Evolutionary conservation across 2,797 vertebrate genomes (phyloP).

Genomic region (Darevskia mixta): DNA sequence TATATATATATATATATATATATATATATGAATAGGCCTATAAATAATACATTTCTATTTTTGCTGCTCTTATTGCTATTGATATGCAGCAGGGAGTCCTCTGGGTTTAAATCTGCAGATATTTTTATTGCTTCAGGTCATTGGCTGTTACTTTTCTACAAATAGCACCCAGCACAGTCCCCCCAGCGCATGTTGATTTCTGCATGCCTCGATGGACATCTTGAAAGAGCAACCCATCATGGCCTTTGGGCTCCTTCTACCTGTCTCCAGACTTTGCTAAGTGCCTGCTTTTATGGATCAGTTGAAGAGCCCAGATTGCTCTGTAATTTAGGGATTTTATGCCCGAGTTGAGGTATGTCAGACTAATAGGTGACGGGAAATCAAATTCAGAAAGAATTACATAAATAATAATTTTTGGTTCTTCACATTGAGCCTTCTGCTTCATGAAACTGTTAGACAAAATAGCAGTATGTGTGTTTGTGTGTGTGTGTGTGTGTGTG

Average conservation of each 20-base stretch:
- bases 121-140: constrained; percentile 70
- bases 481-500: too few relatives aligned
- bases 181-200: constrained; percentile 69
- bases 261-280: constrained; percentile 71
- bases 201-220: constrained; percentile 65
- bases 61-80: constrained; percentile 68
- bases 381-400: constrained; percentile 23
- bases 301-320: constrained; percentile 60
- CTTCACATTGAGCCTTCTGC: constrained; percentile 27
- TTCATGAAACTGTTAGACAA: constrained; percentile 39
- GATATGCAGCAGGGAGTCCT: constrained; percentile 70
- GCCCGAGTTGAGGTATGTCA: constrained; percentile 59
- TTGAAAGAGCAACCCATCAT: constrained; percentile 46
- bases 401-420: constrained; percentile 31
- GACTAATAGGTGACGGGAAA: constrained; percentile 47
- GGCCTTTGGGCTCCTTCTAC: constrained; percentile 58
- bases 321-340: constrained; percentile 75
- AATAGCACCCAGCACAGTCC: constrained; percentile 49
- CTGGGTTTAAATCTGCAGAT: constrained; percentile 71
- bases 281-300: constrained; percentile 71
- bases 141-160: constrained; percentile 60
- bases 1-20: too few relatives aligned
- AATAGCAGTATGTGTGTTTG: neutral
- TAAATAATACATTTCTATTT: constrained; percentile 78
- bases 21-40: constrained; percentile 60